Conservation (phyloP, 2,113 vertebrate species). For the Triplophysa dalaica region DNA sequence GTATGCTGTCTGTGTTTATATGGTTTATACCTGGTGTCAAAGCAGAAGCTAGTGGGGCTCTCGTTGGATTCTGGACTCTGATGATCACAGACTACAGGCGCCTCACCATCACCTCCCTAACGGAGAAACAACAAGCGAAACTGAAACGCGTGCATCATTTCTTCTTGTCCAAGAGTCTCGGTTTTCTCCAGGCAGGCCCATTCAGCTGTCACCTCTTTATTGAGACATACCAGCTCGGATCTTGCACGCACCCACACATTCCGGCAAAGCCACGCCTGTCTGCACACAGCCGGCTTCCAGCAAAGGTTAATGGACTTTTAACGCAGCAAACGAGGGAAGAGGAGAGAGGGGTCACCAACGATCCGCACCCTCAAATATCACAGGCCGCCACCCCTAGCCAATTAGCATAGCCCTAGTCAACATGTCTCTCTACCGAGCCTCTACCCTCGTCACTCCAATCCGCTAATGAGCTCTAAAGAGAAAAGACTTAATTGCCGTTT, state of each 20-base stretch:
- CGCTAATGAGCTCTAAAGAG: constrained; percentile 58
- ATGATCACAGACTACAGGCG: constrained; percentile 68
- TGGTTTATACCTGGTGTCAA: constrained; percentile 70
- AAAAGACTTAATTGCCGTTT: constrained; percentile 67
- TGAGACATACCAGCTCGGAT: constrained; percentile 25
- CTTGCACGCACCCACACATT: constrained; percentile 34
- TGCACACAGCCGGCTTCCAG: constrained; percentile 37
- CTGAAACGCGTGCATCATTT: background rate
- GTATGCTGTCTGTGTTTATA: background rate
- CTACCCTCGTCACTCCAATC: constrained; percentile 56
- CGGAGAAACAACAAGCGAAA: constrained; percentile 35
- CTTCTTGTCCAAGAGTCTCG: constrained; percentile 22
- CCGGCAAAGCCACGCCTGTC: constrained; percentile 50
- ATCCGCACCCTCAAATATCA: constrained; percentile 20
- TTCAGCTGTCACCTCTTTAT: constrained; percentile 22
- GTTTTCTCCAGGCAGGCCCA: background rate
- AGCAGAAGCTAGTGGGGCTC: constrained; percentile 72
- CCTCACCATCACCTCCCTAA: constrained; percentile 61
- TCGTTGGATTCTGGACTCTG: constrained; percentile 61
- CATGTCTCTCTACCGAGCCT: constrained; percentile 57
- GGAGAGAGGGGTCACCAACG: constrained; percentile 17
- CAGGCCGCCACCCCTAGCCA: constrained; percentile 47
- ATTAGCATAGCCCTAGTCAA: constrained; percentile 60
- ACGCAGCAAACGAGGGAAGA: constrained; percentile 46
- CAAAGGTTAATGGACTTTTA: constrained; percentile 57